Base-by-base conservation (phyloP, 2,797 vertebrate genomes). In the Setipinna tenuifilis region DNA sequence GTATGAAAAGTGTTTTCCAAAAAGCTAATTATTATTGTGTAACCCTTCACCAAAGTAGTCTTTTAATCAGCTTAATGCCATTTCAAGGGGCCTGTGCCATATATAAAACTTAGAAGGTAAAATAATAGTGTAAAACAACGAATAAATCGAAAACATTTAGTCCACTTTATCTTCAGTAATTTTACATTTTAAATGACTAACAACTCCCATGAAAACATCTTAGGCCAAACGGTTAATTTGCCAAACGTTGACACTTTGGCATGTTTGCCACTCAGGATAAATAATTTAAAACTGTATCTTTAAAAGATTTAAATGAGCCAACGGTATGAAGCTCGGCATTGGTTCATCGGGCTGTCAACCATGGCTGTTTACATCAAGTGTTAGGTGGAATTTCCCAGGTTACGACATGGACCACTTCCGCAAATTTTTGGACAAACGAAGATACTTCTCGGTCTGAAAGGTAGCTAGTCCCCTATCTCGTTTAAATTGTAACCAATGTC, bases 381-480 rank as follows among this genome's bases (percentile, higher is more conserved):
- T 90, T 89, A 93, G 93, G 92, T 95, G 96, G 95, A 96, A 96
- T 96, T 96, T 96, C 95, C 96, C 96, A 93, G 92, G 94, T 95
- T 95, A 95, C 94, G 92, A 92, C 93, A 91, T 86, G 83, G 85
- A 93, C 94, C 94, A 95, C 95, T 96, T 96, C 95, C 95, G 95
- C 94, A 94, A 92, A 92, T 93, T 92, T 91, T 92, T 89, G 88
- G 87, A 84, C 90, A 89, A 91, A 81, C 86, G 58, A 58, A 92
- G 93, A 93, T 83, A 62, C 83, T 5, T 85, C 88, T 86, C 83
- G 81, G 71, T 86, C 71, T 78, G 84, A 87, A 71, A 85, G 59
- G 71, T 78, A 78, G 71, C 71, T 44, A 21, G 35, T 44, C 31
- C 17, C 7, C 31, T 21, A 35, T 78, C 31, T 78, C 35, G 16